Evolutionary conservation across 2,797 vertebrate species (phyloP).

Genomic region (Gila robusta): DNA sequence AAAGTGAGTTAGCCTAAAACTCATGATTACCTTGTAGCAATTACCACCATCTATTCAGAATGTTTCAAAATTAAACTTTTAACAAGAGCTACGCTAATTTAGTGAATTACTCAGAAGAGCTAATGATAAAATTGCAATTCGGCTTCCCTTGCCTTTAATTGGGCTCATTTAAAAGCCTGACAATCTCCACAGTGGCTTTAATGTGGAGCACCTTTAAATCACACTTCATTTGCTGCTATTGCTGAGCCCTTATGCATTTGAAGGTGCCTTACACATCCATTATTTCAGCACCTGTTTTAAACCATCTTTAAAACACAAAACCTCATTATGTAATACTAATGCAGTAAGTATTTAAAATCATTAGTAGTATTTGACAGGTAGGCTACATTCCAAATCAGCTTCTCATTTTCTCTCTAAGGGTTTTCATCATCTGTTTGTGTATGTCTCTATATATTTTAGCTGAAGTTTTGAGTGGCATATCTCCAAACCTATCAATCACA

Average conservation of each 20-base stretch:
- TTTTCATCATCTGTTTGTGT: slow-evolving; percentile 8
- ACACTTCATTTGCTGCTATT: slow-evolving; percentile 39
- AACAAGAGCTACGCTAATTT: slow-evolving; percentile 54
- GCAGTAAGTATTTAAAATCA: slow-evolving; percentile 5
- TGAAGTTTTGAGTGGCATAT: slow-evolving; percentile 21
- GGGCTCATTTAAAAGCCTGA: slow-evolving; percentile 52
- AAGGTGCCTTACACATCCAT: slow-evolving; percentile 5
- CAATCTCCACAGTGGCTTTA: slow-evolving; percentile 48
- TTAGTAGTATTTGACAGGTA: not conserved
- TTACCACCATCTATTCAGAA: slow-evolving; percentile 50
- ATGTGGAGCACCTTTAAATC: slow-evolving; percentile 40
- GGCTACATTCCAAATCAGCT: not conserved
- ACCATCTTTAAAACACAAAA: not conserved
- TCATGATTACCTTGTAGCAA: slow-evolving; percentile 20
- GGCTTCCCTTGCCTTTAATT: slow-evolving; percentile 57
- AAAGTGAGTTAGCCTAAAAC: slow-evolving; percentile 42
- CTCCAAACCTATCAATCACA: slow-evolving; percentile 30
- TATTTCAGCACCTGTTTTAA: not conserved
- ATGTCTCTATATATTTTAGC: not conserved
- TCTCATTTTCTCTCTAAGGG: not conserved
- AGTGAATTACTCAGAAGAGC: slow-evolving; percentile 52
- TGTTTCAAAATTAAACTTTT: slow-evolving; percentile 52
- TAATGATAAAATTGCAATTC: slow-evolving; percentile 61
- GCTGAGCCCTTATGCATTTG: slow-evolving; percentile 8
- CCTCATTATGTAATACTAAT: not conserved